A percentile compares a stretch with the other conserved stretches of the same genome.
Conservation (phyloP, 2,113 vertebrate species). For the Pachypanchax playfairii region DNA sequence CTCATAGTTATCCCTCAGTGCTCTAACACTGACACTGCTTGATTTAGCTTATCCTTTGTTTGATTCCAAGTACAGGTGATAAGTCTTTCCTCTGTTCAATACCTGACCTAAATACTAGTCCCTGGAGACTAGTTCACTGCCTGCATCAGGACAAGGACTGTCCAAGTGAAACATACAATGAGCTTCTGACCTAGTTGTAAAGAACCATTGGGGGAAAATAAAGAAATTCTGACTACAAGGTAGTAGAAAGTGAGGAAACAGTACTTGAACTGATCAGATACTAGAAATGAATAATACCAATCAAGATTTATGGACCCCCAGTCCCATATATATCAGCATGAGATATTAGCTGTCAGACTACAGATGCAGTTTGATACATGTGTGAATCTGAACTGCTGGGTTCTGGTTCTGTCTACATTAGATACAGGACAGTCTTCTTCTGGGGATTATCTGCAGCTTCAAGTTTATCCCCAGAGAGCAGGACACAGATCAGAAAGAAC, state of each 20-base stretch:
- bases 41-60: constrained; percentile 43
- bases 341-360: constrained; percentile 60
- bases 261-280: constrained; percentile 1
- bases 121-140: constrained; percentile 25
- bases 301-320: constrained; percentile 45
- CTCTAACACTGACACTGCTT: constrained; percentile 28
- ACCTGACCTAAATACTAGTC: constrained; percentile 64
- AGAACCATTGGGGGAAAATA: neutral
- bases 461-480: constrained; percentile 41
- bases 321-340: constrained; percentile 46
- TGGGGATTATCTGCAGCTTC: constrained; percentile 20
- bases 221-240: constrained; percentile 30
- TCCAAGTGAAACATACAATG: constrained; percentile 21
- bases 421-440: constrained; percentile 27
- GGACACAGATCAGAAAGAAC: constrained; percentile 33
- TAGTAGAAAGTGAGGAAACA: constrained; percentile 16
- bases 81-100: constrained; percentile 39
- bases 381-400: constrained; percentile 27
- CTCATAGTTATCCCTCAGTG: constrained; percentile 20
- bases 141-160: constrained; percentile 49
- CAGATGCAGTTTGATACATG: constrained; percentile 45
- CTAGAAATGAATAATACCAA: constrained; percentile 11
- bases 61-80: constrained; percentile 37
- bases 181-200: constrained; percentile 25
- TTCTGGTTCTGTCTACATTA: constrained; percentile 24